A percentile compares a stretch with the other conserved stretches of the same genome.
phyloP scores from a whole-genome alignment of 1,140 invertebrate species.

The Bathynomus jamesi region DNA sequence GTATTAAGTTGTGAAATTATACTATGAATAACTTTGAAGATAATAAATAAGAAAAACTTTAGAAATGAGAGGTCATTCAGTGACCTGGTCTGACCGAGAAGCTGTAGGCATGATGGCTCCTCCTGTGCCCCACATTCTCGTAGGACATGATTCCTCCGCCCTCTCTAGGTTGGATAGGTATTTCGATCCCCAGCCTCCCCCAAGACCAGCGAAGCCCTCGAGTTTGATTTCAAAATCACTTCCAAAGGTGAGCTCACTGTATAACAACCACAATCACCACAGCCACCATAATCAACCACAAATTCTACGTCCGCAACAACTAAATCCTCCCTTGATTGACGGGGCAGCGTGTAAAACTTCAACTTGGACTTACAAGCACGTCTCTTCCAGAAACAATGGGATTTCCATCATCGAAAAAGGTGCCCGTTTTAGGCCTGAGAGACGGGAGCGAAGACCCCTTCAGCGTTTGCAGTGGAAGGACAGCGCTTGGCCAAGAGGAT shows the following conservation, averaged over 20 bases:
- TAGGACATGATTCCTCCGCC: slow-evolving; percentile 17
- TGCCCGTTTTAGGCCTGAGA: slow-evolving; percentile 25
- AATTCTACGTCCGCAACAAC: neutral
- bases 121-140: slow-evolving; percentile 27
- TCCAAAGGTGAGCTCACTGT: neutral
- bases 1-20: no score
- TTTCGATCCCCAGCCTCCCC: slow-evolving; percentile 34
- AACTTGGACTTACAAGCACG: slow-evolving; percentile 38
- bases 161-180: slow-evolving; percentile 33
- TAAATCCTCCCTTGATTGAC: slow-evolving; percentile 23
- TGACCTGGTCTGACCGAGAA: slow-evolving; percentile 32
- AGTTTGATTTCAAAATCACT: slow-evolving; percentile 15
- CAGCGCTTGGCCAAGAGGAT: slow-evolving; percentile 25
- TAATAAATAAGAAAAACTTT: no score
- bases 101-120: slow-evolving; percentile 21
- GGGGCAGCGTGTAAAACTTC: slow-evolving; percentile 35
- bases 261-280: neutral
- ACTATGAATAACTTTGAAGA: no score
- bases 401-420: slow-evolving; percentile 28
- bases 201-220: slow-evolving; percentile 21
- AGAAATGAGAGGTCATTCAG: slow-evolving; percentile 16
- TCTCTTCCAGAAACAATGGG: slow-evolving; percentile 20
- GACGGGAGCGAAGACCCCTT: slow-evolving; percentile 24
- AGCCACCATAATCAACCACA: neutral
- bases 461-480: slow-evolving; percentile 33